Base-by-base conservation (phyloP, 2,113 vertebrate species). In the Herpetotheres cachinnans region DNA sequence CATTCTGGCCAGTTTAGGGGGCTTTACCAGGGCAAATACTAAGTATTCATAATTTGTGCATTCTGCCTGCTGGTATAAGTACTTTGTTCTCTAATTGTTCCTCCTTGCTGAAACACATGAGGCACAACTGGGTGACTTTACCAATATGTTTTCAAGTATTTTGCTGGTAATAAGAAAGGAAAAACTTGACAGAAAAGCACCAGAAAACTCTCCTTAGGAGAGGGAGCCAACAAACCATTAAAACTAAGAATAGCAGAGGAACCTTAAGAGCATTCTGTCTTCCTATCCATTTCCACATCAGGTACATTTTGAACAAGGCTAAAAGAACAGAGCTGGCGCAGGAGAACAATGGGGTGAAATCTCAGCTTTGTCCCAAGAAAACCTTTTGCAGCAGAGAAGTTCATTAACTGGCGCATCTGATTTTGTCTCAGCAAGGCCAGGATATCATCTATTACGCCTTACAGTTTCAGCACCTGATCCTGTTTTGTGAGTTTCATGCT, bases 81-180 rank as follows among this genome's bases (percentile, higher is more conserved):
- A n/a, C 15, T 71, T 77, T 58, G 17, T 67, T 76, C 36, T 81
- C 25, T 59, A 46, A 20, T 44, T 40, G n/a, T 46, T 88, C 29
- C 25, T 80, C 8, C 46, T 93, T n/a, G 58, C 9, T 50, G 63
- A 88, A 61, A 94, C 38, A 32, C 16, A 62, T 0, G 1, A 55
- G 59, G 29, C n/a, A 11, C 32, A n/a, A 22, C 19, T 80, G 47
- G 11, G 49, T 73, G 36, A 61, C 72, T 76, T 24, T 44, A 58
- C 4, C 0, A 0, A 11, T 13, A 29, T 12, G 5, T 55, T 86
- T 70, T 78, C 34, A 42, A 59, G 40, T 56, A 16, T 78, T 92
- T 92, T 55, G n/a, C 22, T 78, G 44, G 20, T 59, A 70, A 42
- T 73, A 81, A 70, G 13, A 70, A 69, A 49, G 20, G 26, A 46